These are phyloP conservation scores for Styela clava DNA, from an alignment of 23 tunicate species.

Conservation along the genomic window DNA sequence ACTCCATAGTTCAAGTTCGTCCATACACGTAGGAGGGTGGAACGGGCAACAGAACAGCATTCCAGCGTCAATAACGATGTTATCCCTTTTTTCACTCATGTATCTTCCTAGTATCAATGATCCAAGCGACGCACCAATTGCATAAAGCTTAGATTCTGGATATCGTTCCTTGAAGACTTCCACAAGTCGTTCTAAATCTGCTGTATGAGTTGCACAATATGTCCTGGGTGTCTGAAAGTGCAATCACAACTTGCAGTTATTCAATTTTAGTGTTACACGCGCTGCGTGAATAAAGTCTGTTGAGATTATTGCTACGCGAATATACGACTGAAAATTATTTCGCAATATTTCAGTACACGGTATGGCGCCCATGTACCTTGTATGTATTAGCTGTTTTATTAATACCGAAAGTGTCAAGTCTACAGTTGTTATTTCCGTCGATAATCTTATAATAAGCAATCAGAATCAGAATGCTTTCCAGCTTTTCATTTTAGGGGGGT, in stretches of 20 bases:
- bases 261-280: background rate
- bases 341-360: too few species aligned
- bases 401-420: background rate
- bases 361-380: too few species aligned
- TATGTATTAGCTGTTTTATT: background rate
- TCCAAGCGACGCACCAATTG: slow-evolving; percentile 20
- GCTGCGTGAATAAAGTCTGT: background rate
- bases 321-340: background rate
- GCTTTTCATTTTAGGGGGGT: too few species aligned
- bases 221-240: slow-evolving; percentile 24
- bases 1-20: background rate
- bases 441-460: too few species aligned
- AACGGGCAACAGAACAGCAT: slow-evolving; percentile 18
- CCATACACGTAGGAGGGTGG: background rate
- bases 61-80: background rate
- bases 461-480: too few species aligned
- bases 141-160: slow-evolving; percentile 9
- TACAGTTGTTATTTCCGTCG: too few species aligned
- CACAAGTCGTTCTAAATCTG: slow-evolving; percentile 13
- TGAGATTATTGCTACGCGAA: background rate
- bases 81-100: slow-evolving; percentile 6
- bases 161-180: background rate
- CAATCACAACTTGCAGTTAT: background rate
- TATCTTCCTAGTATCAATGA: slow-evolving; percentile 11
- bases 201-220: slow-evolving; percentile 15